A percentile compares a stretch with the other conserved stretches of the same genome.
Evolutionary conservation across 2,113 vertebrate species (phyloP).

Genomic region (Chroicocephalus ridibundus): DNA sequence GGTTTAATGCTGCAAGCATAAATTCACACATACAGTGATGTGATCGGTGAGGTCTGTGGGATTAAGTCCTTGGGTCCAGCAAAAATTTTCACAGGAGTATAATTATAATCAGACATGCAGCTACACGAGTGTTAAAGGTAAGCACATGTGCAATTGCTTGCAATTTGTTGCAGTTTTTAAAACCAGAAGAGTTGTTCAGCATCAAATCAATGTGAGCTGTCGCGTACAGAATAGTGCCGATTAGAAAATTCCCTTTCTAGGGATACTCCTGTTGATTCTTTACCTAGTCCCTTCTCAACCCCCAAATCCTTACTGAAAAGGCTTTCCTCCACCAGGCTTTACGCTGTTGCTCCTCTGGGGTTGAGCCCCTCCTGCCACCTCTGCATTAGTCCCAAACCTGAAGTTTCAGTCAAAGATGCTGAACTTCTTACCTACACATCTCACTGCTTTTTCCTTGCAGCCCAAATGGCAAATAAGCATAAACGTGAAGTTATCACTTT

Average conservation of each 20-base stretch:
- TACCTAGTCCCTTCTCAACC: background rate
- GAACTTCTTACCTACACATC: background rate
- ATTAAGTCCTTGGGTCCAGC: constrained; percentile 30
- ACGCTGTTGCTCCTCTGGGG: background rate
- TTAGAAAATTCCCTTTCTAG: background rate
- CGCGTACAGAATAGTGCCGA: background rate
- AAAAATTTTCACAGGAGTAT: background rate
- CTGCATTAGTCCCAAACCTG: background rate
- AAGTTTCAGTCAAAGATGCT: background rate
- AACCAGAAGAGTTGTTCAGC: background rate
- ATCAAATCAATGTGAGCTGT: background rate
- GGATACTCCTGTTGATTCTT: background rate
- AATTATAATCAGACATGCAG: constrained; percentile 20
- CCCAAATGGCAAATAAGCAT: background rate
- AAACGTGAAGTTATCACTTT: background rate
- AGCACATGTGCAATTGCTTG: background rate
- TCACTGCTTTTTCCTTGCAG: background rate
- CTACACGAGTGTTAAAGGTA: background rate
- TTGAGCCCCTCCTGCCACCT: background rate
- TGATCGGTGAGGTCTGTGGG: background rate
- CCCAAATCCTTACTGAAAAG: background rate
- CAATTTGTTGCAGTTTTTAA: background rate
- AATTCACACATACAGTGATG: background rate
- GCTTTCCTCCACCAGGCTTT: background rate
- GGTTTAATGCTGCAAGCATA: background rate